phyloP scores from a whole-genome alignment of 2,888 invertebrate genomes.

The Tipula helvola region DNA sequence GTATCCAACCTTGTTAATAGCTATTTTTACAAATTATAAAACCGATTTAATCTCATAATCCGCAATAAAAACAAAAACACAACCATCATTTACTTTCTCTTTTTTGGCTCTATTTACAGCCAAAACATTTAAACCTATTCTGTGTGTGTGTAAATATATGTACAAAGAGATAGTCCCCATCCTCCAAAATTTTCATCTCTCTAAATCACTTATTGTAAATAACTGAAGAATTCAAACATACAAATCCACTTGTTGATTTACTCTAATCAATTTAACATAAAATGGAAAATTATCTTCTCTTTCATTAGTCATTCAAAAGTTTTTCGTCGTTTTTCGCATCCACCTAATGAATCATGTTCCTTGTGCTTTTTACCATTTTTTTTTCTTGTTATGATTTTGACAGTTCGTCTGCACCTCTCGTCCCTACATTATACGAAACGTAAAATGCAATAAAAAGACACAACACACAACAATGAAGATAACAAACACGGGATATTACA shows the following conservation, averaged over 20 bases:
- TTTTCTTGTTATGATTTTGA: not conserved
- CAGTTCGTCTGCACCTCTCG: not conserved
- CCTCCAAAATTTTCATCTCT: not conserved
- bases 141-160: not conserved
- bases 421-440: not conserved
- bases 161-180: not conserved
- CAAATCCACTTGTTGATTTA: not conserved
- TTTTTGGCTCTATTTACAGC: not conserved
- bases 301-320: not conserved
- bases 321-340: not conserved
- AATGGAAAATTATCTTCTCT: not conserved
- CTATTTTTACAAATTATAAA: not conserved
- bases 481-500: too few relatives aligned
- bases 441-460: not conserved
- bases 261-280: constrained; percentile 4
- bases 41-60: not conserved
- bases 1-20: not conserved
- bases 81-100: not conserved
- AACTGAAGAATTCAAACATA: not conserved
- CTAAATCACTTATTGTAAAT: not conserved
- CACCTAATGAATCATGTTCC: not conserved
- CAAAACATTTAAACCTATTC: not conserved
- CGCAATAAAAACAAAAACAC: not conserved
- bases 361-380: not conserved
- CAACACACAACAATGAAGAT: not conserved